These are phyloP conservation scores for Drosophila setifemur DNA, from an alignment of 1,140 invertebrate species.

Conservation along the genomic window DNA sequence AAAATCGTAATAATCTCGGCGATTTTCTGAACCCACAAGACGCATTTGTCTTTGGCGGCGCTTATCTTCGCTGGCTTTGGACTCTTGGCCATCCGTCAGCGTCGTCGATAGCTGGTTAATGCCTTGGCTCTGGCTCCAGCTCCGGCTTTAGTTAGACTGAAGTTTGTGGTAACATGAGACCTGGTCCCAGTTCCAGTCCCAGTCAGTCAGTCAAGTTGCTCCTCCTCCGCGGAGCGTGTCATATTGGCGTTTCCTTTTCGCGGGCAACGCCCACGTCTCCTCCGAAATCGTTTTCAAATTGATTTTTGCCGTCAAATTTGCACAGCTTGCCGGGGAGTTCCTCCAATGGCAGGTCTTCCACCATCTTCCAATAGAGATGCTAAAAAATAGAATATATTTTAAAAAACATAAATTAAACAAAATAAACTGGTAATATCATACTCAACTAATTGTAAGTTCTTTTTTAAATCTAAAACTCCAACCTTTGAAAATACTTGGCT, in stretches of 20 bases:
- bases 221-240: constrained; percentile 64
- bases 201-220: constrained; percentile 36
- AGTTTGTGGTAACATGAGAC: constrained; percentile 46
- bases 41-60: constrained; percentile 77
- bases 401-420: background rate
- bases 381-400: background rate
- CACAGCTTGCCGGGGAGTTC: constrained; percentile 51
- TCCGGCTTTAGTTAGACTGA: background rate
- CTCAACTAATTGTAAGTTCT: too few relatives aligned
- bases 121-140: background rate
- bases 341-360: constrained; percentile 25
- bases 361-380: background rate
- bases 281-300: constrained; percentile 78
- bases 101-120: constrained; percentile 1
- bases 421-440: too few relatives aligned
- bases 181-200: too few relatives aligned
- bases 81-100: background rate
- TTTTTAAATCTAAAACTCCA: too few relatives aligned
- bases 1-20: constrained; percentile 76
- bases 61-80: constrained; percentile 54
- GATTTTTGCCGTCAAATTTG: constrained; percentile 79
- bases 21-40: constrained; percentile 79
- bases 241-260: constrained; percentile 78
- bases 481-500: too few relatives aligned
- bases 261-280: constrained; percentile 65